A percentile compares a stretch with the other conserved stretches of the same genome.
Evolutionary conservation across 2,797 vertebrate genomes (phyloP).

Genomic region (Poecilia picta): DNA sequence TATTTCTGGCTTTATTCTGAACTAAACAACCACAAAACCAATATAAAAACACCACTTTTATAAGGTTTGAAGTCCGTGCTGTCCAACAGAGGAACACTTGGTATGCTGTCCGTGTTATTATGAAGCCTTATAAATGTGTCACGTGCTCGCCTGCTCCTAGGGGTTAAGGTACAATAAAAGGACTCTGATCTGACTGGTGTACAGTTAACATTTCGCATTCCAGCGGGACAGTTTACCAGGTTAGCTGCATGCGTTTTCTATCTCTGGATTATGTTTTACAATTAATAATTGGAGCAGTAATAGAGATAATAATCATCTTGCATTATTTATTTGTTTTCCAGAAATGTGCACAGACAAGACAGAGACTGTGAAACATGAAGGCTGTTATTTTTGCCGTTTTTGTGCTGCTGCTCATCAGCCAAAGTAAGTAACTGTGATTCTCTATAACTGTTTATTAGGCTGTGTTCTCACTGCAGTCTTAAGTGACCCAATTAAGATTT

Average conservation of each 20-base stretch:
- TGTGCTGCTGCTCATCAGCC: conserved; percentile 34
- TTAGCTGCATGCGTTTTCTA: not conserved
- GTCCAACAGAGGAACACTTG: too few species aligned
- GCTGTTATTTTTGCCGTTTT: conserved; percentile 34
- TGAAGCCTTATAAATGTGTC: too few species aligned
- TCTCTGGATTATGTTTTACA: not conserved
- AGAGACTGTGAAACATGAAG: conserved; percentile 44
- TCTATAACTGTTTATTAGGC: not conserved
- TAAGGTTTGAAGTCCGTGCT: too few species aligned
- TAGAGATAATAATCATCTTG: not conserved
- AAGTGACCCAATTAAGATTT: too few species aligned
- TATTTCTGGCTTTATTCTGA: too few species aligned
- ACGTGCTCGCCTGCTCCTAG: too few species aligned
- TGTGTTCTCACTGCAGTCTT: too few species aligned
- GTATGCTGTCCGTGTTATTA: too few species aligned
- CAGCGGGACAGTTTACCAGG: not conserved
- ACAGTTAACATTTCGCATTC: not conserved
- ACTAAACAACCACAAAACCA: too few species aligned
- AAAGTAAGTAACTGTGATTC: conserved; percentile 27
- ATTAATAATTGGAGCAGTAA: not conserved
- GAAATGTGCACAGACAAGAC: not conserved
- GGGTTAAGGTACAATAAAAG: not conserved
- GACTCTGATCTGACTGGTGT: not conserved
- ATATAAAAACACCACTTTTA: too few species aligned
- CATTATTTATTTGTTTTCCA: not conserved